Base-by-base conservation (phyloP, 2,113 vertebrate species). In the Illadopsis cleaveri region DNA sequence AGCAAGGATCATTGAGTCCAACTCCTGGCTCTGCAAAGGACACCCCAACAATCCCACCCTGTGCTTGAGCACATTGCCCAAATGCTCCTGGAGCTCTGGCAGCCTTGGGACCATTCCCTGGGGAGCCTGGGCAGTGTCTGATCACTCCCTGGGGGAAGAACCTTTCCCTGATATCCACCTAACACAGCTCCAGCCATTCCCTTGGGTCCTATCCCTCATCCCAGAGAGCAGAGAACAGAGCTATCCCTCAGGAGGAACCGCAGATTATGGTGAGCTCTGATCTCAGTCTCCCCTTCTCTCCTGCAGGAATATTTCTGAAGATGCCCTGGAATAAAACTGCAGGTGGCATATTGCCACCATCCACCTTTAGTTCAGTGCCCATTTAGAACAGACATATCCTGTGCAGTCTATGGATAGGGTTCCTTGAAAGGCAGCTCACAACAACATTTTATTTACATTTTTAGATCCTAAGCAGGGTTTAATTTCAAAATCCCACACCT, bases 341-440 rank as follows among this genome's bases (percentile, higher is more conserved):
- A 60, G n/a, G 62, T 58, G 51, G 14, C 38, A 24, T 1, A 56
- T 0, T 15, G 78, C 38, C n/a, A 58, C 19, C 44, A 50, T 1
- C 20, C 5, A 20, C 20, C 16, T 44, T 47, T 0, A 31, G 33
- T 9, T 33, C 9, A 14, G 27, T n/a, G 65, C 28, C 28, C 13
- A 2, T 4, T 31, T 12, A 44, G 28, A 11, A 4, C 1, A 33
- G 30, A 24, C 22, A 11, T 1, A 8, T 71, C 51, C 78, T 20
- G 15, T 5, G 8, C n/a, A 31, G 18, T 7, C 47, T 7, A 7
- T 5, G 40, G 12, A 19, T 0, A 19, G 6, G 1, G 8, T 0
- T 83, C 64, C 54, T 70, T n/a, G 40, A 72, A 81, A 80, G 25
- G 25, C 62, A 94, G 38, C 17, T 62, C 53, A 0, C 7, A 47